Percentiles rank a stretch among this genome's conserved stretches.
These are phyloP conservation scores for Hedychridium roseum DNA, from an alignment of 2,888 invertebrate species.

Conservation along the genomic window DNA sequence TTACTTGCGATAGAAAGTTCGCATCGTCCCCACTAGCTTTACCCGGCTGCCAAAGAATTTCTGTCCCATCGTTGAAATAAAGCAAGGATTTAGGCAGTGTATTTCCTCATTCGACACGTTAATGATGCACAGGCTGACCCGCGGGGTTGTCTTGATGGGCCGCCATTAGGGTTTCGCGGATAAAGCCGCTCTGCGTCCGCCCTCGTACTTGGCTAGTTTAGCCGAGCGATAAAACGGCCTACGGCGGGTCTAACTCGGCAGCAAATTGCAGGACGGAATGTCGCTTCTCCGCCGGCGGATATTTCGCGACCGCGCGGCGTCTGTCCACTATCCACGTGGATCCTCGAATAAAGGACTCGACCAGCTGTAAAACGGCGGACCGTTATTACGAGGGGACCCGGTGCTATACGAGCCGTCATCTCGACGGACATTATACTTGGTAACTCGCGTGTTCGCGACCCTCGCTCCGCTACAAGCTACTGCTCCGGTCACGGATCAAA, in stretches of 20 bases:
- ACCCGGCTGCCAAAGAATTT: too few species aligned
- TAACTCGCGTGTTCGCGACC: constrained; percentile 21
- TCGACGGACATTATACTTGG: constrained; percentile 13
- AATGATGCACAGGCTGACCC: too few species aligned
- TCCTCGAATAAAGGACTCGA: constrained; percentile 18
- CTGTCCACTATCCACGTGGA: constrained; percentile 12
- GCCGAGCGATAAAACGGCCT: constrained; percentile 29
- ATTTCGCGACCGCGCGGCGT: constrained; percentile 3
- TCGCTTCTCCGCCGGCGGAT: constrained; percentile 12
- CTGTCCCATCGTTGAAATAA: too few species aligned
- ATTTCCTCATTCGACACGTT: too few species aligned
- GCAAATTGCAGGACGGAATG: constrained; percentile 32
- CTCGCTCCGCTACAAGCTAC: too few species aligned
- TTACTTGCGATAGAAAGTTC: too few species aligned
- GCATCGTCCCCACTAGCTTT: too few species aligned
- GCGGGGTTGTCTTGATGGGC: too few species aligned
- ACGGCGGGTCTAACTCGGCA: constrained; percentile 19
- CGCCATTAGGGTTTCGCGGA: too few species aligned
- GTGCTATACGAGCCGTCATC: constrained; percentile 15
- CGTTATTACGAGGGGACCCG: constrained; percentile 38
- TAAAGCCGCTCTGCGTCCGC: too few species aligned
- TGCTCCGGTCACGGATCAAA: too few species aligned
- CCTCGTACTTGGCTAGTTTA: constrained; percentile 17
- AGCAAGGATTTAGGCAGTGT: too few species aligned
- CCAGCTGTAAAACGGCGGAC: constrained; percentile 38